Percentiles rank a stretch among this genome's conserved stretches.
phyloP scores from a whole-genome alignment of 2,113 vertebrate species.

The Gallinago media region DNA sequence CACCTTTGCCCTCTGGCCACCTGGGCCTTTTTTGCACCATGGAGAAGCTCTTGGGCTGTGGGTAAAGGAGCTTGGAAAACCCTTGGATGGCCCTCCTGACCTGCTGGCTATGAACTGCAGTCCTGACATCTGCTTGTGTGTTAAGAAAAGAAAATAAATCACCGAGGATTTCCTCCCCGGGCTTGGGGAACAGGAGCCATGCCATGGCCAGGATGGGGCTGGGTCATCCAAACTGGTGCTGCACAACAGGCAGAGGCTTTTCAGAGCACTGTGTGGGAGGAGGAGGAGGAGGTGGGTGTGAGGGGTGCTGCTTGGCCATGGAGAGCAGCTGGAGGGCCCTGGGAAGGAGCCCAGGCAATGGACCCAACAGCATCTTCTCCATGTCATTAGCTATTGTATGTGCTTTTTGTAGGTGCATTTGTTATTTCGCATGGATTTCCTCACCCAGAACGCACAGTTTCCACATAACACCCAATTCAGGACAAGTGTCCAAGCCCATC shows the following conservation, averaged over 20 bases:
- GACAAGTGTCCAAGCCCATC: background rate
- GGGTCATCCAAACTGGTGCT: background rate
- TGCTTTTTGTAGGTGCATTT: background rate
- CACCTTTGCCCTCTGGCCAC: conserved; percentile 32
- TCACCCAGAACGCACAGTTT: background rate
- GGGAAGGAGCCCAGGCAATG: background rate
- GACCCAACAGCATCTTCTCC: background rate
- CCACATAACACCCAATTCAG: background rate
- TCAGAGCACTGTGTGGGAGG: fast-evolving
- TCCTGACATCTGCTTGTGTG: background rate
- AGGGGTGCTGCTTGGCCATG: fast-evolving
- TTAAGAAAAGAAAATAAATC: background rate
- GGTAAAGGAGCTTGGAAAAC: background rate
- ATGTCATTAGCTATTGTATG: background rate
- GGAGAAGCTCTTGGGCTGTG: background rate
- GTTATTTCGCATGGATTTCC: background rate
- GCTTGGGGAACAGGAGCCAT: background rate
- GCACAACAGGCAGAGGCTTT: background rate
- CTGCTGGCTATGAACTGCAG: background rate
- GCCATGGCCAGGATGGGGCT: fast-evolving
- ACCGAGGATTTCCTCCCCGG: background rate
- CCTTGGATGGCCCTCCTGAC: background rate
- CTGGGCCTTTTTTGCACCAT: fast-evolving
- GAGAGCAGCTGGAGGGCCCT: background rate
- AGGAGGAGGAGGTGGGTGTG: background rate